Conservation (phyloP, 2,888 invertebrate species). For the Lepidocyrtinus sp. region DNA sequence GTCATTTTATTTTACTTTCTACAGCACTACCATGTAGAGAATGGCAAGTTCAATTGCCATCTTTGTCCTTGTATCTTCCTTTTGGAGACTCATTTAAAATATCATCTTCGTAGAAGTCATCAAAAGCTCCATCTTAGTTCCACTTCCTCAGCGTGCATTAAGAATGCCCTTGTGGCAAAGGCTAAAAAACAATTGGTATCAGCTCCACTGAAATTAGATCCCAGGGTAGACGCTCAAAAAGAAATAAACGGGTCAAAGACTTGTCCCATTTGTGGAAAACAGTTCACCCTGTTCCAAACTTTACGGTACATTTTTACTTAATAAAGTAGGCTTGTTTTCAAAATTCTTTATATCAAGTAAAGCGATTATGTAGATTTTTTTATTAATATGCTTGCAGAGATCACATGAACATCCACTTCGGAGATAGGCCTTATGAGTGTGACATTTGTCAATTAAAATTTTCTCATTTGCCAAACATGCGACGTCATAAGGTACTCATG, state of each 20-base stretch:
- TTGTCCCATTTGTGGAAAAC: slow-evolving; percentile 35
- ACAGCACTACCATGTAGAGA: background rate
- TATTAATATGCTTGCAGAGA: slow-evolving; percentile 23
- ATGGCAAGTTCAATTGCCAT: slow-evolving; percentile 26
- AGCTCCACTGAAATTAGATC: background rate
- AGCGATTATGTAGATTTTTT: slow-evolving; percentile 4
- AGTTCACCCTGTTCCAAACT: background rate
- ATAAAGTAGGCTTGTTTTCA: no score
- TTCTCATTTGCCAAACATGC: slow-evolving; percentile 25
- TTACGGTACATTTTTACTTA: slow-evolving; percentile 30
- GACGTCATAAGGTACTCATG: slow-evolving; percentile 37
- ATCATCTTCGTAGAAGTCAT: slow-evolving; percentile 4
- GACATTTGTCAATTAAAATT: slow-evolving; percentile 44
- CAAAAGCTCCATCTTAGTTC: slow-evolving; percentile 20
- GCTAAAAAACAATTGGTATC: slow-evolving; percentile 26
- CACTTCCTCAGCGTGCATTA: background rate
- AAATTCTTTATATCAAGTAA: background rate
- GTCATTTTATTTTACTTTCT: background rate
- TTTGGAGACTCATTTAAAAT: background rate
- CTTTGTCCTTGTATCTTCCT: slow-evolving; percentile 33
- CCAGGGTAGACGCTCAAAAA: background rate
- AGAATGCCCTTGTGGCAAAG: background rate
- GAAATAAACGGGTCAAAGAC: background rate
- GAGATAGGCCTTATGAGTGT: slow-evolving; percentile 44
- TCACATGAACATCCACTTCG: slow-evolving; percentile 47